phyloP scores from a whole-genome alignment of 2,888 invertebrate species.

The Lepeophtheirus nordmannii region DNA sequence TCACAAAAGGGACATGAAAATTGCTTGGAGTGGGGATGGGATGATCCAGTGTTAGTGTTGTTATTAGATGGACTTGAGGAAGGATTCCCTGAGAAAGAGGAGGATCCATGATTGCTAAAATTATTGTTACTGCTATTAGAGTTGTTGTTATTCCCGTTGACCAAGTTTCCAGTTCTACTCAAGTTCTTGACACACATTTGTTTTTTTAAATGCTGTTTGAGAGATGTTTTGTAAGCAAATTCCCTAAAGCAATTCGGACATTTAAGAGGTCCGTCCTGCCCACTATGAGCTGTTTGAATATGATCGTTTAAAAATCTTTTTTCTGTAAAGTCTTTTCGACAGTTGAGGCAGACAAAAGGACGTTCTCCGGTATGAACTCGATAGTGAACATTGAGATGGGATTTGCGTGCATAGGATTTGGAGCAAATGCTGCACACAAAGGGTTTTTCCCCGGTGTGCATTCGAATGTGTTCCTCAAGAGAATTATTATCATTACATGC shows the following conservation, averaged over 20 bases:
- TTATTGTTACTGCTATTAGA: background rate
- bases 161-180: background rate
- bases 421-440: constrained; percentile 23
- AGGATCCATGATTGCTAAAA: background rate
- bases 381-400: constrained; percentile 24
- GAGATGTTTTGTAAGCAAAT: constrained; percentile 25
- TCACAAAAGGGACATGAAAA: constrained; percentile 24
- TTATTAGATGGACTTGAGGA: background rate
- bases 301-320: constrained; percentile 24
- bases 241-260: constrained; percentile 24
- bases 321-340: constrained; percentile 25
- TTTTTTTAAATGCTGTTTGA: constrained; percentile 25
- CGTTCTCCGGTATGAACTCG: constrained; percentile 24
- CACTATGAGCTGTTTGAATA: constrained; percentile 24
- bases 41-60: background rate
- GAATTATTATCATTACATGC: constrained; percentile 25
- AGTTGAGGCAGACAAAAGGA: constrained; percentile 21
- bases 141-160: background rate
- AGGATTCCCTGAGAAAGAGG: background rate
- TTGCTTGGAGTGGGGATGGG: constrained; percentile 10
- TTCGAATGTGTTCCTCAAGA: constrained; percentile 23
- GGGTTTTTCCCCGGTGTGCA: constrained; percentile 25
- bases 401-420: constrained; percentile 24
- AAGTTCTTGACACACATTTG: constrained; percentile 23
- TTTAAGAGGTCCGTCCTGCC: constrained; percentile 23